Conservation (phyloP, 2,113 vertebrate genomes). For the Psammodynastes pulverulentus region DNA sequence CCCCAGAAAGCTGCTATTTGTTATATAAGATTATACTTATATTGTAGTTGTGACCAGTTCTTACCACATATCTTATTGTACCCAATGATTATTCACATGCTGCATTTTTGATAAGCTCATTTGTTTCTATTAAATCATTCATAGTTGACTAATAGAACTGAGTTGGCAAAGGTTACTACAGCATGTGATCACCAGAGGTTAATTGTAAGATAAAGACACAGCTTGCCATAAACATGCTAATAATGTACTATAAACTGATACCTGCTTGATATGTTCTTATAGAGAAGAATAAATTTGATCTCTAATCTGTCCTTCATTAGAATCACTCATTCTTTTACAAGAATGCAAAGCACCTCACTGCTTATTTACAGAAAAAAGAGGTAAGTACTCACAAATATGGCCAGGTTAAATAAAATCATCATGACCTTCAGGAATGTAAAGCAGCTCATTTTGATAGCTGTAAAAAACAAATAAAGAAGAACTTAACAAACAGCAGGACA, state of each 20-base stretch:
- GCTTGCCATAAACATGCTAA: neutral
- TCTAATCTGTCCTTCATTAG: neutral
- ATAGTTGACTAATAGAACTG: neutral
- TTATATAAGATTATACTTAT: neutral
- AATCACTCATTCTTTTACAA: neutral
- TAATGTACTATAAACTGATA: neutral
- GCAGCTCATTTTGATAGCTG: constrained; percentile 81
- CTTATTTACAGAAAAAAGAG: constrained; percentile 9
- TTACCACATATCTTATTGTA: neutral
- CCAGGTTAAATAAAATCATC: constrained; percentile 85
- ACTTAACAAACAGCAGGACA: neutral
- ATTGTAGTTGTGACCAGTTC: neutral
- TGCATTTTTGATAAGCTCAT: neutral
- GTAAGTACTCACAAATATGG: constrained; percentile 85
- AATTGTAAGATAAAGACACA: neutral
- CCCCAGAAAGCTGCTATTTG: neutral
- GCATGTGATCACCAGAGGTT: neutral
- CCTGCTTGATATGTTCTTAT: neutral
- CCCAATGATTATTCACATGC: neutral
- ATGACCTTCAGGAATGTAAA: constrained; percentile 83
- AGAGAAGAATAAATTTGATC: neutral
- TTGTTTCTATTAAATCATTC: neutral
- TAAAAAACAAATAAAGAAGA: constrained; percentile 12
- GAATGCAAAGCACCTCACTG: neutral
- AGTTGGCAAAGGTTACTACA: neutral